These are phyloP conservation scores for Orthonevra nobilis DNA, from an alignment of 2,888 invertebrate genomes.

Conservation along the genomic window DNA sequence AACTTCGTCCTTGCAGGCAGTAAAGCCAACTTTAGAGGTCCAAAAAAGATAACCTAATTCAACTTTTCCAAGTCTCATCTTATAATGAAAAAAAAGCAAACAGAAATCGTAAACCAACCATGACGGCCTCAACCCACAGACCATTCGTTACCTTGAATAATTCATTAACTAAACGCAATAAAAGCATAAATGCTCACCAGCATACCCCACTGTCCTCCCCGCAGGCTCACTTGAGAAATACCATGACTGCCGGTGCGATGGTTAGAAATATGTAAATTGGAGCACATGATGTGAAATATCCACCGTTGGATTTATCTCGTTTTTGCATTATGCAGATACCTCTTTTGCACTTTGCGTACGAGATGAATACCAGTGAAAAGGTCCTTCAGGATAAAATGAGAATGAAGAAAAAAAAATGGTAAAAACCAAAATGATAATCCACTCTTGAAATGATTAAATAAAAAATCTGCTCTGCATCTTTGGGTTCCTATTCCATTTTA, in stretches of 20 bases:
- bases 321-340: constrained; percentile 56
- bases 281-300: constrained; percentile 65
- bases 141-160: constrained; percentile 66
- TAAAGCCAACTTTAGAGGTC: constrained; percentile 33
- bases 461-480: constrained; percentile 35
- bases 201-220: constrained; percentile 7
- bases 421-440: constrained; percentile 52
- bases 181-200: constrained; percentile 62
- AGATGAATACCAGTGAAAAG: constrained; percentile 10
- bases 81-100: no score
- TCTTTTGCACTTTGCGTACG: constrained; percentile 29
- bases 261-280: constrained; percentile 60
- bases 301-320: constrained; percentile 61
- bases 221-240: not conserved
- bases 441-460: constrained; percentile 32
- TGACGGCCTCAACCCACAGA: constrained; percentile 18
- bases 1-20: constrained; percentile 29
- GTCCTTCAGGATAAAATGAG: constrained; percentile 4
- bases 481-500: constrained; percentile 21
- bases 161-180: constrained; percentile 68
- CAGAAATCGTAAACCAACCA: no score
- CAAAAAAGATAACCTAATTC: constrained; percentile 29
- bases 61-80: not conserved
- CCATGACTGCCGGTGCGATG: constrained; percentile 3
- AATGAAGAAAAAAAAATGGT: constrained; percentile 4